These are phyloP conservation scores for Allolobophora icterica DNA, from an alignment of 2,888 invertebrate species.

Conservation along the genomic window DNA sequence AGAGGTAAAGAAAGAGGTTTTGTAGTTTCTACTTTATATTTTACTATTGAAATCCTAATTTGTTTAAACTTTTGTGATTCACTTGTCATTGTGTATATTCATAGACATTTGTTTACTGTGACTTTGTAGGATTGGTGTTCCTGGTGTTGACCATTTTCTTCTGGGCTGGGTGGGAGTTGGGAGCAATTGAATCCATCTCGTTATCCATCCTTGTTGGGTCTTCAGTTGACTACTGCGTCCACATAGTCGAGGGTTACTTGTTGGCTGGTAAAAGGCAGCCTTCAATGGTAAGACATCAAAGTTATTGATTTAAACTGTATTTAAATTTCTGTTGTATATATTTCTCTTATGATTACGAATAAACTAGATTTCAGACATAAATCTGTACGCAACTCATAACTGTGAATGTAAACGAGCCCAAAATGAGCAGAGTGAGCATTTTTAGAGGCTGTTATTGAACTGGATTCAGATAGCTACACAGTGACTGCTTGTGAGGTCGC, in stretches of 20 bases:
- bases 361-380: too few species aligned
- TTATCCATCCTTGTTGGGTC: constrained; percentile 62
- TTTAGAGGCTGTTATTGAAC: too few species aligned
- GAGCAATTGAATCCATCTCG: constrained; percentile 61
- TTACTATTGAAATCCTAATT: background rate
- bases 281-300: background rate
- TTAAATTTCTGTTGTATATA: too few species aligned
- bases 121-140: constrained; percentile 42
- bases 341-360: too few species aligned
- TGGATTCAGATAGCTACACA: too few species aligned
- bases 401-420: too few species aligned
- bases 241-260: constrained; percentile 62
- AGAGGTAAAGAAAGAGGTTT: too few species aligned
- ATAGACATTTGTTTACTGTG: background rate
- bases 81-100: background rate
- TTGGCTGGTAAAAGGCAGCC: constrained; percentile 53
- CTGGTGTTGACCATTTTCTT: constrained; percentile 59
- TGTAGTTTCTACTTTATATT: background rate
- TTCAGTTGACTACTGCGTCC: constrained; percentile 63
- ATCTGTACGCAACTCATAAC: too few species aligned
- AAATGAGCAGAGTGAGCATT: too few species aligned
- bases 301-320: background rate
- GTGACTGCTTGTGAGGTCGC: too few species aligned
- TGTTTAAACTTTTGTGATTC: background rate
- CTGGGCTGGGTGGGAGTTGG: constrained; percentile 61